Evolutionary conservation across 1,140 invertebrate genomes (phyloP).

Genomic region (Lepidotrigona ventralis): DNA sequence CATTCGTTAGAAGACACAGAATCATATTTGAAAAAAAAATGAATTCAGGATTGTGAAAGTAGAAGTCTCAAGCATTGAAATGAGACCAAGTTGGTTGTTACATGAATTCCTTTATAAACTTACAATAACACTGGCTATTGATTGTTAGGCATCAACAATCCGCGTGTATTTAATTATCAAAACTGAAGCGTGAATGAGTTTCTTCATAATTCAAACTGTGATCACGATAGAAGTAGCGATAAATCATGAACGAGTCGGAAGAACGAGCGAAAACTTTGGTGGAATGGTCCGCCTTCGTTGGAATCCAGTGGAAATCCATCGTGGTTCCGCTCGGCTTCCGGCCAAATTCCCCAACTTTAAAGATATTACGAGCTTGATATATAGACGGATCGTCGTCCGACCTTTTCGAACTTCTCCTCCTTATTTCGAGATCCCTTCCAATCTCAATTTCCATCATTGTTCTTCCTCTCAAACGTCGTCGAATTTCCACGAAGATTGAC

Average conservation of each 20-base stretch:
- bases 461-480: not conserved
- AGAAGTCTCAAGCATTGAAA: too few relatives aligned
- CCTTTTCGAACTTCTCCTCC: not conserved
- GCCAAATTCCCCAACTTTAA: conserved; percentile 6
- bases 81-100: not conserved
- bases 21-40: too few relatives aligned
- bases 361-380: not conserved
- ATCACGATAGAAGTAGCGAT: not conserved
- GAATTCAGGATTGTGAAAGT: too few relatives aligned
- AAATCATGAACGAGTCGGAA: not conserved
- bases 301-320: conserved; percentile 10
- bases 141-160: too few relatives aligned
- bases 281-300: not conserved
- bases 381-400: not conserved
- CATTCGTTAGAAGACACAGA: too few relatives aligned
- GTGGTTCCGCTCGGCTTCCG: not conserved
- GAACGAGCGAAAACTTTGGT: not conserved
- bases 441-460: not conserved
- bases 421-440: not conserved
- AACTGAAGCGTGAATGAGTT: not conserved
- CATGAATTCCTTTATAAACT: not conserved
- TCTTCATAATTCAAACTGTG: not conserved
- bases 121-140: too few relatives aligned
- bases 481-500: not conserved
- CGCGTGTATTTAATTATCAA: not conserved